Evolutionary conservation across 2,888 invertebrate genomes (phyloP), one percentile per base, ranked within the genome.

Genomic region (Megastigmus dorsalis): DNA sequence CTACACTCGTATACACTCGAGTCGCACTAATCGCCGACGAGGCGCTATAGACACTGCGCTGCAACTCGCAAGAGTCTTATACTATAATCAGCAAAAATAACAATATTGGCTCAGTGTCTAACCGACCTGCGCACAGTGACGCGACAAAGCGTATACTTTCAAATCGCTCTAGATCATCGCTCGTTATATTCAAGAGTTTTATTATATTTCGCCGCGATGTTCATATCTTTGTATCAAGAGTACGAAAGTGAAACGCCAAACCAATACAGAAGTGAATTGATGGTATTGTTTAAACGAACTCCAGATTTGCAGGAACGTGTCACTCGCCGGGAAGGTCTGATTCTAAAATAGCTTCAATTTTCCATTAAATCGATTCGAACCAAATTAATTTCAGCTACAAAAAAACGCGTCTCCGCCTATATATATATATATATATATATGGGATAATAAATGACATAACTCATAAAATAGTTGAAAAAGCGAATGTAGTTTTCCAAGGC

Each of bases 181-280:
- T 15, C 30, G 5, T 36, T 62, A 28, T n/a, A 23, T 48, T 50
- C 9, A 6, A 18, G 3, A 41, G 30, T 30, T 36, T 45, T 36
- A 33, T 30, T 33, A 13, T 28, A 20, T 6, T 23, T 23, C 23
- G 26, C 10, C 9, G 82, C 75, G 65, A 87, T 87, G 86, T 85
- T 83, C 77, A 82, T 87, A 80, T 80, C 85, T 9, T 68, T 86
- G 33, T 87, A 87, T 75, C 86, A 87, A 63, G 84, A 83, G 26
- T 85, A 84, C 59, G 80, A 85, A 45, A 84, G 81, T 77, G 80
- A 81, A 68, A 73, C 78, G 18, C 78, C 79, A 0, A 78, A 80
- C 48, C 80, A 82, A 28, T 84, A 83, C 54, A 82, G 82, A 23
- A 86, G 86, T 72, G 86, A 87, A 69, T 77, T 86, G 3, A 67